Conservation (phyloP, 2,888 invertebrate genomes). For the Thalpophila matura region DNA sequence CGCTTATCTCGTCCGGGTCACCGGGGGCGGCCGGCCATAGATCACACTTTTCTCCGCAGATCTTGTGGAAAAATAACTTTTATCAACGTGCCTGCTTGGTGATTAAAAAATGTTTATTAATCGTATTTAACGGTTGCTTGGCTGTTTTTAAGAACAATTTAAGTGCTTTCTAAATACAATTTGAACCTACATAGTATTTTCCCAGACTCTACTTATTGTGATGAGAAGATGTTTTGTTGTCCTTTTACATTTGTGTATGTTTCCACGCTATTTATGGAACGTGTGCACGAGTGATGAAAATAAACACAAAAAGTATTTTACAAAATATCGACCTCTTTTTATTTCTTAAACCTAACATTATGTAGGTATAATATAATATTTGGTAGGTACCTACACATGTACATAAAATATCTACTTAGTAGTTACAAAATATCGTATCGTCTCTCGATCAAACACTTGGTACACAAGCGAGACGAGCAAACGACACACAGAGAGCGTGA, state of each 20-base stretch:
- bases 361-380: constrained; percentile 68
- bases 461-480: constrained; percentile 69
- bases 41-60: constrained; percentile 69
- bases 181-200: constrained; percentile 13
- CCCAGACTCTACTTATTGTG: background rate
- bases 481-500: constrained; percentile 72
- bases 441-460: constrained; percentile 75
- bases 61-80: constrained; percentile 65
- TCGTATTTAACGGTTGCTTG: constrained; percentile 1
- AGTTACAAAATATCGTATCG: constrained; percentile 86
- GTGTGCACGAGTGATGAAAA: constrained; percentile 8
- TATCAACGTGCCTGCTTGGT: constrained; percentile 36
- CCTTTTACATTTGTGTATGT: background rate
- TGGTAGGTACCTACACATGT: constrained; percentile 75
- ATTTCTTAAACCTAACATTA: constrained; percentile 68
- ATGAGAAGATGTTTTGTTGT: constrained; percentile 11
- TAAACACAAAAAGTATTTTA: constrained; percentile 29
- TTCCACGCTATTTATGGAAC: constrained; percentile 6
- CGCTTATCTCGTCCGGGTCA: constrained; percentile 76
- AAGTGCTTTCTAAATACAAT: constrained; percentile 6
- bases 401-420: constrained; percentile 87
- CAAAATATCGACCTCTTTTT: constrained; percentile 56
- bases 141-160: constrained; percentile 21
- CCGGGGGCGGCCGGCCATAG: constrained; percentile 60
- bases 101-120: constrained; percentile 41